These are phyloP conservation scores for Acanthosepion lycidas DNA, from an alignment of 2,888 invertebrate genomes.

Conservation along the genomic window DNA sequence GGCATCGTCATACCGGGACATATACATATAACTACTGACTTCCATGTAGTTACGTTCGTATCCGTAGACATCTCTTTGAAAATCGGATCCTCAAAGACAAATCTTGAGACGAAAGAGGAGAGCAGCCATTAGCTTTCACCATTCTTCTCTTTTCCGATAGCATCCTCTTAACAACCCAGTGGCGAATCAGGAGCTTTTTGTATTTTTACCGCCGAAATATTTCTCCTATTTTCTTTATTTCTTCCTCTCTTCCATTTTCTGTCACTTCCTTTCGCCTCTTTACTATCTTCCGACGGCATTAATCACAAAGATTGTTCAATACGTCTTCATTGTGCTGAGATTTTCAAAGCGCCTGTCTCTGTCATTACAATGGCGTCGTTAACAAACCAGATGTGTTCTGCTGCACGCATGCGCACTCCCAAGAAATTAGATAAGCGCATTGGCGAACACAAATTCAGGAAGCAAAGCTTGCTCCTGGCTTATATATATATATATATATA, in stretches of 20 bases:
- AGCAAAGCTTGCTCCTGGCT: neutral
- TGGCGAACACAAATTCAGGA: fast-evolving
- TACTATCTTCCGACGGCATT: neutral
- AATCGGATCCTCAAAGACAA: neutral
- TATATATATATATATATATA: neutral
- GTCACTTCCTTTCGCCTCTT: neutral
- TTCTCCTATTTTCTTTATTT: neutral
- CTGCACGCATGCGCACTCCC: neutral
- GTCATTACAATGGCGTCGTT: slow-evolving; percentile 11
- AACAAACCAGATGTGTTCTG: neutral
- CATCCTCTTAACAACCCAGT: neutral
- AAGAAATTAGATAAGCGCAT: neutral
- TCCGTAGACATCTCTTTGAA: slow-evolving; percentile 15
- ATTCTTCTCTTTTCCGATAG: neutral
- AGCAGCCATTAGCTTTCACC: neutral
- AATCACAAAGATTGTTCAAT: slow-evolving; percentile 2
- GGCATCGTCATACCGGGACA: neutral
- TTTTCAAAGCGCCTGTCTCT: neutral
- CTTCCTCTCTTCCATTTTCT: neutral
- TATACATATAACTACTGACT: neutral
- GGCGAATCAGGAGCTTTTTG: neutral
- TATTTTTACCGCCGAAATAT: neutral
- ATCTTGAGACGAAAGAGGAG: neutral
- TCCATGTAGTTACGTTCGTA: neutral
- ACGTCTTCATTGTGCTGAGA: neutral